Evolutionary conservation across 2,888 invertebrate genomes (phyloP).

Genomic region (Gordius sp.): DNA sequence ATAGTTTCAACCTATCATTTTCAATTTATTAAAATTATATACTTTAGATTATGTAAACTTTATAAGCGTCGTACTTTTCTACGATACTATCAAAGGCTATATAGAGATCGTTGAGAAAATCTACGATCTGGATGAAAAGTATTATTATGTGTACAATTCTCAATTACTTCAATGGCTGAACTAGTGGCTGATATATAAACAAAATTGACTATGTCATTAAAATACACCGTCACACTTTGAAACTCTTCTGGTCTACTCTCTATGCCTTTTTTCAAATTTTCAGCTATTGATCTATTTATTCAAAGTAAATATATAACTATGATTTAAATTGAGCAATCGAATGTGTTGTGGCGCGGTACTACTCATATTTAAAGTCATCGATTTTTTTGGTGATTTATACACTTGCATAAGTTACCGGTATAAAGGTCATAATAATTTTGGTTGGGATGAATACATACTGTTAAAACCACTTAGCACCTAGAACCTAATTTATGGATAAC

Average conservation of each 20-base stretch:
- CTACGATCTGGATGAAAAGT: not conserved
- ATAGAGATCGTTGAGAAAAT: conserved; percentile 4
- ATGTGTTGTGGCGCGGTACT: too few relatives aligned
- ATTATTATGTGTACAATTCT: not conserved
- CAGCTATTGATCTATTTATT: conserved; percentile 12
- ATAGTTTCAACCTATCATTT: conserved; percentile 6
- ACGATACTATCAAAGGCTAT: not conserved
- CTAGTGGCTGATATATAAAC: not conserved
- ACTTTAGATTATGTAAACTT: not conserved
- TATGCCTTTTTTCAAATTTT: conserved; percentile 2
- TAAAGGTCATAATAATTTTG: too few relatives aligned
- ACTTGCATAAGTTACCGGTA: too few relatives aligned
- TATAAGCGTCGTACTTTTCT: conserved; percentile 3
- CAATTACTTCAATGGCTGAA: not conserved
- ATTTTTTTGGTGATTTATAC: too few relatives aligned
- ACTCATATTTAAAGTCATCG: too few relatives aligned
- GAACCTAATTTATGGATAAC: too few relatives aligned
- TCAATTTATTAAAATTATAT: not conserved
- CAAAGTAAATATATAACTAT: too few relatives aligned
- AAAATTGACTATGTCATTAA: not conserved
- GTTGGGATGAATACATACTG: too few relatives aligned
- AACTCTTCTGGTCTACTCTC: conserved; percentile 3
- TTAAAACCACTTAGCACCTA: too few relatives aligned
- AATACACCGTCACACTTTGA: conserved; percentile 9
- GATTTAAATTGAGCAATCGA: too few relatives aligned